Evolutionary conservation across 2,888 invertebrate species (phyloP), one percentile per base, ranked within the genome.

Genomic region (Ctena decussata): DNA sequence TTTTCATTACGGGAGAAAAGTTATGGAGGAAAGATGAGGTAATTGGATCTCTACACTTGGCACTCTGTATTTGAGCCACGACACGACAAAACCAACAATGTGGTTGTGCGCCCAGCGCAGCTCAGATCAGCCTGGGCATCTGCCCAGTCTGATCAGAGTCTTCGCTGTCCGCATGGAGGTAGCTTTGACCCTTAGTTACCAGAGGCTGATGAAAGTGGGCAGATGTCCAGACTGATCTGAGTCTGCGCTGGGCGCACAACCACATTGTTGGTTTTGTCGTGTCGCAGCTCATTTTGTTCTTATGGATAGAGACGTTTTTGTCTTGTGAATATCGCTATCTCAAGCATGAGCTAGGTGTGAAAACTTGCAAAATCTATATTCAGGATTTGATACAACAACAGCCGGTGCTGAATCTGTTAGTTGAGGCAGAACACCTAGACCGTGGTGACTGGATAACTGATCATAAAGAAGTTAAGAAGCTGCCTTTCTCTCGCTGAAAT

Each of bases 281-380:
- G n/a, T n/a, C n/a, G n/a, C n/a, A n/a, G n/a, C n/a, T n/a, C n/a
- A n/a, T n/a, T n/a, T 53, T 53, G 53, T 53, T 53, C 21, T n/a
- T 53, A 21, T 53, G 53, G 53, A n/a, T 11, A 53, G 53, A 53
- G n/a, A 15, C n/a, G 53, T 53, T 53, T n/a, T 53, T 35, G 39
- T 71, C 71, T 11, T 71, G 71, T 37, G 71, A 71, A 39, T 11
- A 1, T 35, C 39, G 39, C 39, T 71, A 71, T 39, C 71, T 71
- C 24, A n/a, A n/a, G 21, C 8, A 6, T 15, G 12, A 37, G 8
- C 15, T 37, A 39, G 71, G 24, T 11, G 71, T 18, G 6, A 71
- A 71, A 5, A 21, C 71, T 11, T 71, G 71, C 24, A 71, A 71
- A 35, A 71, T n/a, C 5, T 71, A 71, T n/a, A 37, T 71, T 3